Base-by-base conservation (phyloP, 1,140 invertebrate genomes). In the Drosophila triauraria region DNA sequence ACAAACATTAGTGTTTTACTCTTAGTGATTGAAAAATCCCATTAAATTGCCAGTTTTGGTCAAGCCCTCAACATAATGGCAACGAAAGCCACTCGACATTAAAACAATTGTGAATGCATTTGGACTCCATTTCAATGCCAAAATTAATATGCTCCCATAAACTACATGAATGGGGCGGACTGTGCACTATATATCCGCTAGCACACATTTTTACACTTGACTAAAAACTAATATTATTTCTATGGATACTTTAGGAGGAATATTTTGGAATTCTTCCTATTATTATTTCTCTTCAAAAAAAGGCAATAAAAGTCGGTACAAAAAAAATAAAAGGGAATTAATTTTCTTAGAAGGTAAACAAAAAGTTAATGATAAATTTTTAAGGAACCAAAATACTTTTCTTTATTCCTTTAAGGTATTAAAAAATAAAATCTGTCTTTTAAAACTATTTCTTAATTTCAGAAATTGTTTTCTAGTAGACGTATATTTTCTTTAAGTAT, bases 81-180 rank as follows among this genome's bases (percentile, higher is more conserved):
- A 59, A 35, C 67, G 64, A 69, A 75, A 80, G 71, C 75, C 84
- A 77, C 80, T 80, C 68, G 60, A 50, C 80, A 74, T 74, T 62
- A 71, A 81, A 88, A 81, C 84, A 90, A 90, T 88, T 88, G 84
- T 70, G 76, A 88, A 77, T 88, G 84, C 84, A 84, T 80, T 81
- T 78, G 63, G 79, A 67, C 50, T 78, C 62, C 68, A 78, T 80
- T 88, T 88, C 84, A 87, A 88, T 87, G 80, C 77, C 80, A 80
- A 88, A 88, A 88, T 87, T 83, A 87, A 87, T 87, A 87, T 74
- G 80, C 65, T 87, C 10, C 68, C 80, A 87, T 87, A 88, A 88
- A 87, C 68, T 71, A 80, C 64, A 74, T 48, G 44, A 59, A 43
- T 56, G 46, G 35, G 72, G 54, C 44, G 50, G 25, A 44, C 40